Evolutionary conservation across 2,113 vertebrate genomes (phyloP).

Genomic region (Megaleporinus macrocephalus): DNA sequence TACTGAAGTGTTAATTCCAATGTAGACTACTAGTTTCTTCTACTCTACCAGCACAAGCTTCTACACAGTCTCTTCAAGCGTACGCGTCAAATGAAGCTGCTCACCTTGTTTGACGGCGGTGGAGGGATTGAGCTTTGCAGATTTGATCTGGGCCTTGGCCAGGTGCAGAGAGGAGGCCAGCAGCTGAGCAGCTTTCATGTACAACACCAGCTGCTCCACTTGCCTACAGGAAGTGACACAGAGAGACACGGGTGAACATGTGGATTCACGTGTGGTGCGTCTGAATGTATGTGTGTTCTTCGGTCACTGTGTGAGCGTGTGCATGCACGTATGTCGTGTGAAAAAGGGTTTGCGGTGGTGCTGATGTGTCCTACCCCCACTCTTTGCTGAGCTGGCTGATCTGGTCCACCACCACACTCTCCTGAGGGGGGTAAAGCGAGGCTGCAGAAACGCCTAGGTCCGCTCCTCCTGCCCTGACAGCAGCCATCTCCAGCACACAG

Average conservation of each 20-base stretch:
- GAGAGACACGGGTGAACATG: conserved; percentile 6
- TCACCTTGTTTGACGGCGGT: conserved; percentile 94
- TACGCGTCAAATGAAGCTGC: not conserved
- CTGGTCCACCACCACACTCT: conserved; percentile 95
- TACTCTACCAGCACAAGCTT: not conserved
- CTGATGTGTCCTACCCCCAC: conserved; percentile 83
- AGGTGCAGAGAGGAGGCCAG: conserved; percentile 93
- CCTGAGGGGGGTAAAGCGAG: conserved; percentile 90
- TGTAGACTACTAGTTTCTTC: too few relatives aligned
- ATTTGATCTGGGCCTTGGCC: conserved; percentile 95
- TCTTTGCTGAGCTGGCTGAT: conserved; percentile 97
- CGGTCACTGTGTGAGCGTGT: not conserved
- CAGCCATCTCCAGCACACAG: conserved; percentile 93
- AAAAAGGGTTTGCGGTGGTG: not conserved
- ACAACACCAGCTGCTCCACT: conserved; percentile 95
- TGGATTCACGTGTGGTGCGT: not conserved
- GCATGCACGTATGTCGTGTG: not conserved
- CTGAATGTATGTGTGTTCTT: not conserved
- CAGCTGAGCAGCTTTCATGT: conserved; percentile 96
- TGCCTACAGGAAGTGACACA: conserved; percentile 78
- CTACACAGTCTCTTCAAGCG: not conserved
- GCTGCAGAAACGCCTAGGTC: conserved; percentile 86
- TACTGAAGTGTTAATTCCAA: too few relatives aligned
- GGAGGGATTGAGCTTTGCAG: conserved; percentile 92
- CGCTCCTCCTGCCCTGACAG: conserved; percentile 78